A percentile compares a stretch with the other conserved stretches of the same genome.
Conservation (phyloP, 2,888 invertebrate genomes). For the Chorisops tibialis region DNA sequence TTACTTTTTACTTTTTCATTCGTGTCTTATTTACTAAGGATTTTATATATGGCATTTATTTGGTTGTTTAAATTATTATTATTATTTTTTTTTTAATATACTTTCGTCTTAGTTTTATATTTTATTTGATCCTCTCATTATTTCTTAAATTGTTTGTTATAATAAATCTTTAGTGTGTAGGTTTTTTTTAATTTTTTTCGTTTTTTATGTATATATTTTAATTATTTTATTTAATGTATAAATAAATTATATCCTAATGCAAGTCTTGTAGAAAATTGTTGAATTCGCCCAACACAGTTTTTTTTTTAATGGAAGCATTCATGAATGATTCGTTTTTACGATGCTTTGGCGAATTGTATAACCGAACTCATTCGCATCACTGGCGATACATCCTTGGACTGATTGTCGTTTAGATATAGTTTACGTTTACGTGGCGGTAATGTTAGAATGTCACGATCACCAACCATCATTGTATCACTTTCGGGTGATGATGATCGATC, state of each 20-base stretch:
- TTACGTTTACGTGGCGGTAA: constrained; percentile 78
- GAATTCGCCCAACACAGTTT: no score
- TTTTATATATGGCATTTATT: constrained; percentile 30
- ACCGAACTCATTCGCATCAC: constrained; percentile 65
- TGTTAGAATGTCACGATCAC: constrained; percentile 60
- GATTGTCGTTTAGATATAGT: constrained; percentile 69
- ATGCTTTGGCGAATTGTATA: constrained; percentile 79
- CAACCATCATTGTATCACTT: constrained; percentile 54
- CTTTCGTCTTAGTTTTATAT: neutral
- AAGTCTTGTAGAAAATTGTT: constrained; percentile 29
- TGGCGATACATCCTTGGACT: constrained; percentile 43
- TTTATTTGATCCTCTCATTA: neutral
- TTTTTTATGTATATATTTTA: neutral
- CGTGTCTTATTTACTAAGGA: neutral
- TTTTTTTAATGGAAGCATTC: neutral
- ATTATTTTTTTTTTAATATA: constrained; percentile 1
- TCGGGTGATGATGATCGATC: constrained; percentile 57
- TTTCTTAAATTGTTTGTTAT: no score
- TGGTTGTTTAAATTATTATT: constrained; percentile 22
- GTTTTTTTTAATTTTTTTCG: neutral
- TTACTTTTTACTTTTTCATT: no score
- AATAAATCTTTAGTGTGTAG: constrained; percentile 3
- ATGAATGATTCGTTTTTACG: constrained; percentile 46
- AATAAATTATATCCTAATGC: constrained; percentile 28
- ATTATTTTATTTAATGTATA: constrained; percentile 8